phyloP scores from a whole-genome alignment of 2,888 invertebrate species.

The Pecten maximus region DNA sequence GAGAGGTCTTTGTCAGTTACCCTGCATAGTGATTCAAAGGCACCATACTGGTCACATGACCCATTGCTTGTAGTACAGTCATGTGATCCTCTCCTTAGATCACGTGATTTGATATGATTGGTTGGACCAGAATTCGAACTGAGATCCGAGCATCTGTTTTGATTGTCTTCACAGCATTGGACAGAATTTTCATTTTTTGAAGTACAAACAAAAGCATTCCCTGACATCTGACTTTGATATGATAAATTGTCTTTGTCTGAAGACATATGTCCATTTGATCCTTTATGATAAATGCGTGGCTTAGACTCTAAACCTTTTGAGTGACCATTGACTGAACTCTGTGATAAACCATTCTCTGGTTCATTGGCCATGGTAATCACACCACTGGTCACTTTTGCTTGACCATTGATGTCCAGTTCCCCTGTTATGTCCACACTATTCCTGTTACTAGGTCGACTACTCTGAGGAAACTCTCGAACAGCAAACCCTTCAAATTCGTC shows the following conservation, averaged over 20 bases:
- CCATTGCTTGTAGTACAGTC: not conserved
- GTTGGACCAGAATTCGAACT: not conserved
- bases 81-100: not conserved
- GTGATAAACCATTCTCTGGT: not conserved
- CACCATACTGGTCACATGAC: not conserved
- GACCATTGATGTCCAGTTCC: not conserved
- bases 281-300: not conserved
- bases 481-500: slow-evolving; percentile 54
- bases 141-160: not conserved
- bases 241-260: not conserved
- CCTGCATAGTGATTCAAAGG: slow-evolving; percentile 8
- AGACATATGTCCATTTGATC: not conserved
- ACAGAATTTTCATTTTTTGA: not conserved
- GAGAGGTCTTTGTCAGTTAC: not conserved
- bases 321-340: not conserved
- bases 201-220: not conserved
- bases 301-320: not conserved
- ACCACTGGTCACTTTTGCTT: not conserved
- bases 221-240: not conserved
- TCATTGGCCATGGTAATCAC: not conserved
- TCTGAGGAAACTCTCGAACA: slow-evolving; percentile 72
- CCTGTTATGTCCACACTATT: not conserved
- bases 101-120: not conserved
- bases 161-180: not conserved
- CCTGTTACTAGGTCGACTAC: slow-evolving; percentile 62